These are phyloP conservation scores for Clunio marinus DNA, from an alignment of 2,888 invertebrate species.

Conservation along the genomic window DNA sequence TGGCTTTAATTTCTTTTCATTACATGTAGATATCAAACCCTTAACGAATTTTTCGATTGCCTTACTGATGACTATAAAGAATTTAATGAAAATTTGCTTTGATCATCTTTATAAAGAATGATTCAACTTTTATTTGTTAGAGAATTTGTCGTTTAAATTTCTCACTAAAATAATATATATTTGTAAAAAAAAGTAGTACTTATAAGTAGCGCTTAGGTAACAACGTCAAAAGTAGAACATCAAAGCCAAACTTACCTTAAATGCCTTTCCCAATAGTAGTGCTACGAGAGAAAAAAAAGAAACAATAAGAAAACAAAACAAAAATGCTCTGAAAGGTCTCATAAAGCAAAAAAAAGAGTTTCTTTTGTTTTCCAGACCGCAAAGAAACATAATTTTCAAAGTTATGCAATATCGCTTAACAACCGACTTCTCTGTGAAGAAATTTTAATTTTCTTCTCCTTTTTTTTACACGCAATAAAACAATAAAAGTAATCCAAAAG, in stretches of 20 bases:
- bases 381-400: slow-evolving; percentile 38
- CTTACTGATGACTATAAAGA: too few species aligned
- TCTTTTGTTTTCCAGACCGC: slow-evolving; percentile 39
- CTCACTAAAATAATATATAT: too few species aligned
- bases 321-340: slow-evolving; percentile 29
- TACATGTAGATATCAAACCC: too few species aligned
- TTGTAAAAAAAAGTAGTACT: too few species aligned
- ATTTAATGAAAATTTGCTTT: too few species aligned
- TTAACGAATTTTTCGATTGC: too few species aligned
- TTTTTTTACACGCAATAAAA: slow-evolving; percentile 39
- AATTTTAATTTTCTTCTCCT: slow-evolving; percentile 32
- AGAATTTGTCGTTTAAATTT: too few species aligned
- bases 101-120: too few species aligned
- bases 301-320: too few species aligned
- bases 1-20: too few species aligned
- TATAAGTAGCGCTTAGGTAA: background rate
- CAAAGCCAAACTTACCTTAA: slow-evolving; percentile 18
- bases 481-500: slow-evolving; percentile 39
- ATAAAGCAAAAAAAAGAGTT: slow-evolving; percentile 12
- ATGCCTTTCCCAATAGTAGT: slow-evolving; percentile 27
- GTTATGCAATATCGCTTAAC: slow-evolving; percentile 22
- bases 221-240: slow-evolving; percentile 18
- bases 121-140: too few species aligned
- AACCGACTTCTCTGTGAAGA: slow-evolving; percentile 17
- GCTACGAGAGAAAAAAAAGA: too few species aligned